Conservation (phyloP, 2,888 invertebrate genomes). For the Watsonalla binaria region DNA sequence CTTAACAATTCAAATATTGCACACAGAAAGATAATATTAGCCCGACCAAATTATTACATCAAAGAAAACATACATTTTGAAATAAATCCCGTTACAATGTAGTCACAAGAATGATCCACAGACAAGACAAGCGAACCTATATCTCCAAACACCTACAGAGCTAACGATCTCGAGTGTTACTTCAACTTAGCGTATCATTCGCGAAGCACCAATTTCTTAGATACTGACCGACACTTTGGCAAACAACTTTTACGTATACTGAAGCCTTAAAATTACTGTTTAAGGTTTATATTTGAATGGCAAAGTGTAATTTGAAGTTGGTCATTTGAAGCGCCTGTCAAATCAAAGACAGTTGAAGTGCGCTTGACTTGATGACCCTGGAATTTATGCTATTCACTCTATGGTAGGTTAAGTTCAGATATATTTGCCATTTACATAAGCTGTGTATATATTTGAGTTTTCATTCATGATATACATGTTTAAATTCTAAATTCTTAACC, state of each 20-base stretch:
- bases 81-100: not conserved
- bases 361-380: slow-evolving; percentile 23
- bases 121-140: slow-evolving; percentile 17
- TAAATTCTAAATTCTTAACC: no score
- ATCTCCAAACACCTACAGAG: slow-evolving; percentile 26
- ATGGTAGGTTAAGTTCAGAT: not conserved
- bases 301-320: slow-evolving; percentile 11
- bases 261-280: not conserved
- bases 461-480: no score
- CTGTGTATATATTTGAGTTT: not conserved
- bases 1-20: no score
- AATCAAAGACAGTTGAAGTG: slow-evolving; percentile 25
- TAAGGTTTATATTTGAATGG: slow-evolving; percentile 8
- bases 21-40: no score
- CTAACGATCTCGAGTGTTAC: slow-evolving; percentile 22
- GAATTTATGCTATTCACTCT: slow-evolving; percentile 1
- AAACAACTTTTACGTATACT: not conserved
- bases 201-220: slow-evolving; percentile 8
- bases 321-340: slow-evolving; percentile 21
- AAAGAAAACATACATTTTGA: slow-evolving; percentile 4
- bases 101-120: slow-evolving; percentile 11
- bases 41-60: no score
- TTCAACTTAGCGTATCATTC: slow-evolving; percentile 34
- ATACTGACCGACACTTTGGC: not conserved
- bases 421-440: not conserved